A percentile compares a stretch with the other conserved stretches of the same genome.
phyloP scores from a whole-genome alignment of 2,113 vertebrate species.

The Oreochromis niloticus region DNA sequence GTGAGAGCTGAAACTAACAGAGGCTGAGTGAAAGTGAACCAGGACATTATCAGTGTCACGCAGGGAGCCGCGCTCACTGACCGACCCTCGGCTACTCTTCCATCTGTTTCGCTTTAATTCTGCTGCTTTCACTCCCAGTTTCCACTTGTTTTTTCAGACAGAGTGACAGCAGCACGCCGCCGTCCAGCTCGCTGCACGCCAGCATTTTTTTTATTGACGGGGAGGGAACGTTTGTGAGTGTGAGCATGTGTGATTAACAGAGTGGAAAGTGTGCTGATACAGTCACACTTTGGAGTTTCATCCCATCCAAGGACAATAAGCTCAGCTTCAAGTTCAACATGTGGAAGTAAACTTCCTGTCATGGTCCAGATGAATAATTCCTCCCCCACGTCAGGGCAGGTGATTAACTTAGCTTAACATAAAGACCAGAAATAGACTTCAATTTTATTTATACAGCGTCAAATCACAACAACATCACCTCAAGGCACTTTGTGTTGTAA shows the following conservation, averaged over 20 bases:
- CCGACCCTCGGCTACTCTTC: not conserved
- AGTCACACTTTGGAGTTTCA: not conserved
- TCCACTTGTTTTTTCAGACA: conserved; percentile 44
- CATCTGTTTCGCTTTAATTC: conserved; percentile 19
- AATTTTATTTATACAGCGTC: not conserved
- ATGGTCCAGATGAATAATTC: not conserved
- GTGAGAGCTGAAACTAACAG: not conserved
- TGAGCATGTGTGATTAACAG: not conserved
- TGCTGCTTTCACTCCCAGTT: conserved; percentile 15
- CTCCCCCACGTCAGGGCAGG: not conserved
- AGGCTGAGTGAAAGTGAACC: not conserved
- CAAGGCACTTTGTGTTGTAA: not conserved
- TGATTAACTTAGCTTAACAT: not conserved
- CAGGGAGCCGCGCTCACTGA: not conserved
- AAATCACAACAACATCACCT: not conserved
- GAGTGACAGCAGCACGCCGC: not conserved
- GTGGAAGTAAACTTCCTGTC: not conserved
- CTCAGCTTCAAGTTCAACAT: not conserved
- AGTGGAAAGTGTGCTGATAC: not conserved
- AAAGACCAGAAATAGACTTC: not conserved
- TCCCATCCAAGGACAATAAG: not conserved
- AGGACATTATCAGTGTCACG: not conserved
- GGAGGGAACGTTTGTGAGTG: not conserved
- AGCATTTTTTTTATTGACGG: not conserved
- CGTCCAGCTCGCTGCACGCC: not conserved